A percentile compares a stretch with the other conserved stretches of the same genome.
Conservation (phyloP, 1,140 invertebrate species). For the Brachionus rotundiformis region DNA sequence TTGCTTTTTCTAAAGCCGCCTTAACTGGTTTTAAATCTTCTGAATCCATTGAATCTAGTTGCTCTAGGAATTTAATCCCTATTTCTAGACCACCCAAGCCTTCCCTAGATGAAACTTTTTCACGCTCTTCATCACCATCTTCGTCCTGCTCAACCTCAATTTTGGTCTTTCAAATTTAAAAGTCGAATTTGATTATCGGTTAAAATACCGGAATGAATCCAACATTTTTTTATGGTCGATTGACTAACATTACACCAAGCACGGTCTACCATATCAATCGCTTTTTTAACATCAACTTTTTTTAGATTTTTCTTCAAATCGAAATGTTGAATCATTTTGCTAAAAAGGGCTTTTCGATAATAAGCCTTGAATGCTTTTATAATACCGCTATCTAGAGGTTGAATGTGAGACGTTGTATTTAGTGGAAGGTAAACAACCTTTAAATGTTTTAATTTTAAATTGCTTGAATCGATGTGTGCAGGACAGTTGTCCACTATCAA, state of each 20-base stretch:
- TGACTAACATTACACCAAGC: background rate
- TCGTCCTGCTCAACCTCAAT: background rate
- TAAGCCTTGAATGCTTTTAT: constrained; percentile 60
- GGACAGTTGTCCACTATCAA: constrained; percentile 66
- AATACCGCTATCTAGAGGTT: constrained; percentile 65
- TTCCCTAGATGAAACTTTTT: background rate
- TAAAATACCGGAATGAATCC: background rate
- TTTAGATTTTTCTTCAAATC: background rate
- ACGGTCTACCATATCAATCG: background rate
- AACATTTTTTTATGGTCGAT: background rate
- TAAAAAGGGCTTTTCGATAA: constrained; percentile 22
- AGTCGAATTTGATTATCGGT: background rate
- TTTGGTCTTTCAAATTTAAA: background rate
- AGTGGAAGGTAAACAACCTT: constrained; percentile 63
- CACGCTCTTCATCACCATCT: background rate
- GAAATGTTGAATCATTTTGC: background rate
- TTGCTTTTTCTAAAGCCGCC: background rate
- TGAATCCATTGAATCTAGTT: background rate
- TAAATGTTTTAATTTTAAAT: constrained; percentile 59
- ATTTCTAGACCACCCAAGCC: constrained; percentile 9
- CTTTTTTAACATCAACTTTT: background rate
- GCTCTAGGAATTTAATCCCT: constrained; percentile 2
- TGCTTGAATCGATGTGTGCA: constrained; percentile 57
- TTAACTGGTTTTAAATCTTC: constrained; percentile 12
- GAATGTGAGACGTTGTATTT: constrained; percentile 64